phyloP scores from a whole-genome alignment of 2,113 vertebrate genomes.

The Tauraco erythrolophus region DNA sequence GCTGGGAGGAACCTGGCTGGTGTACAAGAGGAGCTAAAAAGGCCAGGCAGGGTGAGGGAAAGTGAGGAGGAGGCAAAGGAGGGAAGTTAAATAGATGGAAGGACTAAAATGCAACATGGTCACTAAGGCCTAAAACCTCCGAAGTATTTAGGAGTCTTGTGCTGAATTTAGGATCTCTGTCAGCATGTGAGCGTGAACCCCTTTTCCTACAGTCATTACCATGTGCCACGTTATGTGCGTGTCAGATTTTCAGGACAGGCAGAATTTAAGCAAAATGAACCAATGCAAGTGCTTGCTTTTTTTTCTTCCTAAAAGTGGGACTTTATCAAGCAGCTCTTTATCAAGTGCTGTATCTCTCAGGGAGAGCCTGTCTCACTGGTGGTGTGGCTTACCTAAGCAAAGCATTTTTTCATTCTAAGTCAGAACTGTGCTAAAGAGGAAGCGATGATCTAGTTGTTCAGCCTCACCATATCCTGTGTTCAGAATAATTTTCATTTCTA shows the following conservation, averaged over 20 bases:
- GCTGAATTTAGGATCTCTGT: not conserved
- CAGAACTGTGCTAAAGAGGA: slow-evolving; percentile 58
- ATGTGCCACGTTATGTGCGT: not conserved
- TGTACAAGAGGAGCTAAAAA: not conserved
- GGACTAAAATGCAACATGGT: not conserved
- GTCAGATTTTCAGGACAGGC: not conserved
- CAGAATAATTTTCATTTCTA: slow-evolving; percentile 77
- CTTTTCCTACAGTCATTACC: not conserved
- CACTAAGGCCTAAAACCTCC: not conserved
- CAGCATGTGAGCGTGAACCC: not conserved
- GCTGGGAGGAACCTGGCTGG: not conserved
- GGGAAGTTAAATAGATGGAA: not conserved
- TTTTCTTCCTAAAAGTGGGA: not conserved
- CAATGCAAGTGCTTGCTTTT: not conserved
- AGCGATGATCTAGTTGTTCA: slow-evolving; percentile 56
- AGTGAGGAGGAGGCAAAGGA: not conserved
- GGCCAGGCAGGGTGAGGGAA: not conserved
- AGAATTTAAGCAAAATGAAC: not conserved
- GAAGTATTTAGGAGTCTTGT: not conserved
- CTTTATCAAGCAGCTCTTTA: not conserved
- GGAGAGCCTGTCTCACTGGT: not conserved
- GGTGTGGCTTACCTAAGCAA: slow-evolving; percentile 31
- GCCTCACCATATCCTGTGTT: slow-evolving; percentile 75
- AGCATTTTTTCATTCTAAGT: slow-evolving; percentile 45
- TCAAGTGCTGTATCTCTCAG: not conserved